Base-by-base conservation (phyloP, 2,797 vertebrate species). In the Serranus cabrilla region DNA sequence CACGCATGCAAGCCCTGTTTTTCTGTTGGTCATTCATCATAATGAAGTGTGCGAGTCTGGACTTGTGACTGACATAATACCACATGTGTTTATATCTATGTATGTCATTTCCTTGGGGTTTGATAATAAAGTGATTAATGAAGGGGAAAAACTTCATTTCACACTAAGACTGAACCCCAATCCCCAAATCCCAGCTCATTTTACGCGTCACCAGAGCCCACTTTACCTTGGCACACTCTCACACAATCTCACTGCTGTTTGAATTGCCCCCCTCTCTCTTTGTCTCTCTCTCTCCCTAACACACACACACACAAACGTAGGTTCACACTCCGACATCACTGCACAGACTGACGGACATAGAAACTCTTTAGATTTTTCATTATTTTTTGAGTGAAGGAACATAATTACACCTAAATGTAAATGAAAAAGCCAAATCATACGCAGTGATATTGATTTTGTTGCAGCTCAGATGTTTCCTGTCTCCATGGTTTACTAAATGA, bases 131-230 rank as follows among this genome's bases (percentile, higher is more conserved):
- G 84, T 89, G 82, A 89, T 93, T 92, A 93, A 93, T 93, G 90
- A 89, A 88, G 84, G 83, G 83, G 73, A 74, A 90, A 89, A 92
- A 93, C 83, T 89, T 92, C 52, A 91, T 89, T 91, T 93, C 88
- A 84, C 87, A 87, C 71, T 42, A 83, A 86, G 80, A 86, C 86
- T 75, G 80, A 88, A 83, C 78, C 85, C 80, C 85, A 84, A 71
- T 89, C 87, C 86, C 81, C 69, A 91, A 92, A 85, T 93, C 92
- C 89, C 85, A 90, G 86, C 90, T 93, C 89, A 93, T 94, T 94
- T 94, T 90, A 92, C 78, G 86, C 88, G 27, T 87, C 90, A 84
- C 77, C 84, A 86, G 78, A 83, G 61, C 76, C 72, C 80, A 80
- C 80, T 76, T 89, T 87, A 85, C 74, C 68, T 77, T 68, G 42